Percentiles rank a stretch among this genome's conserved stretches.
These are phyloP conservation scores for Bhutanitis thaidina DNA, from an alignment of 2,888 invertebrate genomes.

Conservation along the genomic window DNA sequence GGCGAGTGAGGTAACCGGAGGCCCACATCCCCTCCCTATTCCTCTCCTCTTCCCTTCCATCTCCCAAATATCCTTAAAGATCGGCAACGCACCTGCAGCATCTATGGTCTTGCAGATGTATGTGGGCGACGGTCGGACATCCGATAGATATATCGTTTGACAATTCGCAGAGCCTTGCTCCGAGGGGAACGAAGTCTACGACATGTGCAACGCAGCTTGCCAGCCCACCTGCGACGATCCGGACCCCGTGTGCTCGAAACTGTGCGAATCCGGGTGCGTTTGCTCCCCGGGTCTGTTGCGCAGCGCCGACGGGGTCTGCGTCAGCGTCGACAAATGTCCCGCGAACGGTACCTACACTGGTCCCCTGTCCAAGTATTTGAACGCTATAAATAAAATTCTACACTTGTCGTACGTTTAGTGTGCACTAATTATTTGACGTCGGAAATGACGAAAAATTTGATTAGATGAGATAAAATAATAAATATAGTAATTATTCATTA, in stretches of 20 bases:
- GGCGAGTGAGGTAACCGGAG: too few species aligned
- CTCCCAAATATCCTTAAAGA: too few species aligned
- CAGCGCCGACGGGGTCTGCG: slow-evolving; percentile 47
- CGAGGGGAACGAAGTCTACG: slow-evolving; percentile 58
- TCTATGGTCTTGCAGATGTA: too few species aligned
- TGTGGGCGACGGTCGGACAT: too few species aligned
- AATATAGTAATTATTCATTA: too few species aligned
- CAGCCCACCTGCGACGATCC: slow-evolving; percentile 60
- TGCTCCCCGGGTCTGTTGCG: slow-evolving; percentile 57
- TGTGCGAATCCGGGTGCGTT: slow-evolving; percentile 59
- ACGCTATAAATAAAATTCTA: slow-evolving; percentile 55
- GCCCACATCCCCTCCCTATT: too few species aligned
- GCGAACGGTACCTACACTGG: slow-evolving; percentile 45
- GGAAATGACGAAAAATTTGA: too few species aligned
- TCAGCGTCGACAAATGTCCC: slow-evolving; percentile 57
- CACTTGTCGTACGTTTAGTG: slow-evolving; percentile 36
- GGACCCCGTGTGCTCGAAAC: slow-evolving; percentile 56
- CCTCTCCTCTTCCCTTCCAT: too few species aligned
- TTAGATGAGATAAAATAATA: too few species aligned
- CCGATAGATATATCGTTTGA: too few species aligned
- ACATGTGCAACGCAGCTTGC: slow-evolving; percentile 55
- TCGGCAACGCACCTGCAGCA: too few species aligned
- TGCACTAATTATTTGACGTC: too few species aligned
- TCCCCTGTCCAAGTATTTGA: slow-evolving; percentile 42
- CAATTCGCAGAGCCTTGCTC: slow-evolving; percentile 55